These are phyloP conservation scores for Nothura maculosa DNA, from an alignment of 2,797 vertebrate genomes.

Conservation along the genomic window DNA sequence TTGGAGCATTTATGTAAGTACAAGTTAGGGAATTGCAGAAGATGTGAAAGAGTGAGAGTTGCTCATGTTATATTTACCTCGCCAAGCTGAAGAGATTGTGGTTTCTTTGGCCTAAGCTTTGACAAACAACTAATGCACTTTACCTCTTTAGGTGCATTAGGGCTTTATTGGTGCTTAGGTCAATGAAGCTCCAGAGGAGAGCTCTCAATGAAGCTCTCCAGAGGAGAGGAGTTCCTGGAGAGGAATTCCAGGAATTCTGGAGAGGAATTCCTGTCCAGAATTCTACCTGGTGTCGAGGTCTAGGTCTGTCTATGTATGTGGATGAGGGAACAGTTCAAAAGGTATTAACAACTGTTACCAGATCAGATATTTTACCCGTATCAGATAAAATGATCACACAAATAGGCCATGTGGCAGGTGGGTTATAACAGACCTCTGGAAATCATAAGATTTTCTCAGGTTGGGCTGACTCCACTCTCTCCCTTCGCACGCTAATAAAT, in stretches of 20 bases:
- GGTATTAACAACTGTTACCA: background rate
- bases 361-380: background rate
- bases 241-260: no score
- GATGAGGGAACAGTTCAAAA: background rate
- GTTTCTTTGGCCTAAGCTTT: background rate
- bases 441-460: background rate
- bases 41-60: background rate
- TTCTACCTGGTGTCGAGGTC: background rate
- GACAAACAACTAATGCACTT: background rate
- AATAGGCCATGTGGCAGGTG: background rate
- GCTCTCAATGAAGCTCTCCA: no score
- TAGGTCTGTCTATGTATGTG: rapidly evolving
- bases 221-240: no score
- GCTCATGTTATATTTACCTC: background rate
- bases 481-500: background rate
- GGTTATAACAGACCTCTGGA: background rate
- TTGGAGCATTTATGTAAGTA: background rate
- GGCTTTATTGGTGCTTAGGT: background rate
- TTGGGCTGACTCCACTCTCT: background rate
- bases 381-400: background rate
- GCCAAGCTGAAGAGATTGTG: rapidly evolving
- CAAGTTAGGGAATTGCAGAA: background rate
- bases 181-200: no score
- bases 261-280: no score
- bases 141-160: background rate